phyloP scores from a whole-genome alignment of 2,113 vertebrate species.

The Hucho hucho region DNA sequence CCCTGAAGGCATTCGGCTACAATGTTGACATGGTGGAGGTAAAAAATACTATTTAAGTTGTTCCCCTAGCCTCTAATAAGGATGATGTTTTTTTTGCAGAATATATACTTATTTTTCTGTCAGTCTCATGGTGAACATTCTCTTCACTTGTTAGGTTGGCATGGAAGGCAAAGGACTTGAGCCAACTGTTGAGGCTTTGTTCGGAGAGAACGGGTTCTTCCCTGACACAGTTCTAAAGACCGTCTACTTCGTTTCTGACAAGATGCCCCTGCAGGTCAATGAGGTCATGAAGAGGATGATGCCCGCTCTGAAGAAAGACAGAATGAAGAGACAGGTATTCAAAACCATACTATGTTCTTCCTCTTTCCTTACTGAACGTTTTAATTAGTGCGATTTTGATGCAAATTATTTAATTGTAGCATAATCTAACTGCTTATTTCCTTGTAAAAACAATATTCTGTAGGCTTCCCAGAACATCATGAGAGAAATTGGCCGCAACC shows the following conservation, averaged over 20 bases:
- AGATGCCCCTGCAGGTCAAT: constrained; percentile 77
- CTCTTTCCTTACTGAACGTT: not conserved
- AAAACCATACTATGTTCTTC: not conserved
- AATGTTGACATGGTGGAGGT: constrained; percentile 91
- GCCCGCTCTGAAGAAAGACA: constrained; percentile 70
- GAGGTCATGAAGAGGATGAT: constrained; percentile 79
- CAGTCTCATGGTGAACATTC: not conserved
- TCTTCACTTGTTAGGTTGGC: constrained; percentile 77
- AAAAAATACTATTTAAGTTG: constrained; percentile 12
- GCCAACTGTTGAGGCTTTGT: constrained; percentile 86
- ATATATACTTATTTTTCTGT: not conserved
- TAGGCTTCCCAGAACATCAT: constrained; percentile 74
- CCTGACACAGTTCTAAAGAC: constrained; percentile 85
- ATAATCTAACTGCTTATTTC: not conserved
- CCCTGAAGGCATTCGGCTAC: constrained; percentile 80
- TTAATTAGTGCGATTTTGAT: not conserved
- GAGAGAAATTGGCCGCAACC: constrained; percentile 75
- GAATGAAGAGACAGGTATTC: constrained; percentile 69
- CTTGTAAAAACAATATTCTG: not conserved
- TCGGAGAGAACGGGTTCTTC: constrained; percentile 90
- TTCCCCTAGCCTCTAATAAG: not conserved
- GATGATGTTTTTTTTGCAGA: too few relatives aligned
- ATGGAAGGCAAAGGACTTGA: constrained; percentile 90
- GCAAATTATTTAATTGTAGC: not conserved
- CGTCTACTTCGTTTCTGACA: constrained; percentile 84